Conservation (phyloP, 2,888 invertebrate genomes). For the Gari tellinella region DNA sequence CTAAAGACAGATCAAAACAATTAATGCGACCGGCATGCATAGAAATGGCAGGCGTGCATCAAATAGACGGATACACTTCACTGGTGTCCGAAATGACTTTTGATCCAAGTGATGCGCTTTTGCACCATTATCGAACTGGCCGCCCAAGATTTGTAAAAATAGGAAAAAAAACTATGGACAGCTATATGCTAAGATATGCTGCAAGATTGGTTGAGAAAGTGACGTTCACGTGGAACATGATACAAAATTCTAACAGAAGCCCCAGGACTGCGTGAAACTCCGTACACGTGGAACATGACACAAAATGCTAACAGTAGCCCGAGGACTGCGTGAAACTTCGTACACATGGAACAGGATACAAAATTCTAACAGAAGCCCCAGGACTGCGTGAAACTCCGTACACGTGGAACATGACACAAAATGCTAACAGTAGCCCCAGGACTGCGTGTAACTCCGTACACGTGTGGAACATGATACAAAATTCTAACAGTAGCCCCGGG, state of each 20-base stretch:
- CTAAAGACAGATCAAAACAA: conserved; percentile 8
- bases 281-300: too few relatives aligned
- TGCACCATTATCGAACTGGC: conserved; percentile 18
- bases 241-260: background rate
- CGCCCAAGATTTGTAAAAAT: background rate
- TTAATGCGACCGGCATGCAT: conserved; percentile 1
- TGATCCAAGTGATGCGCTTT: background rate
- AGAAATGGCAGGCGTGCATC: background rate
- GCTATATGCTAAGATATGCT: background rate
- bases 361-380: too few relatives aligned
- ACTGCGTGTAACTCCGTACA: too few relatives aligned
- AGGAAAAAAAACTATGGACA: background rate
- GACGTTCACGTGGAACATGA: background rate
- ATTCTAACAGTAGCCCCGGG: too few relatives aligned
- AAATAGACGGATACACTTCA: background rate
- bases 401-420: too few relatives aligned
- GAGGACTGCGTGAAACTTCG: too few relatives aligned
- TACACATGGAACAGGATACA: background rate
- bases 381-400: too few relatives aligned
- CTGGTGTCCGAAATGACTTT: background rate
- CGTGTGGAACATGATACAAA: background rate
- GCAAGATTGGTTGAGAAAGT: background rate
- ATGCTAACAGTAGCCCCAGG: too few relatives aligned
- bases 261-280: too few relatives aligned
- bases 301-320: too few relatives aligned